A percentile compares a stretch with the other conserved stretches of the same genome.
phyloP scores from a whole-genome alignment of 1,140 invertebrate species.

The Brachionus asplanchnoidis region DNA sequence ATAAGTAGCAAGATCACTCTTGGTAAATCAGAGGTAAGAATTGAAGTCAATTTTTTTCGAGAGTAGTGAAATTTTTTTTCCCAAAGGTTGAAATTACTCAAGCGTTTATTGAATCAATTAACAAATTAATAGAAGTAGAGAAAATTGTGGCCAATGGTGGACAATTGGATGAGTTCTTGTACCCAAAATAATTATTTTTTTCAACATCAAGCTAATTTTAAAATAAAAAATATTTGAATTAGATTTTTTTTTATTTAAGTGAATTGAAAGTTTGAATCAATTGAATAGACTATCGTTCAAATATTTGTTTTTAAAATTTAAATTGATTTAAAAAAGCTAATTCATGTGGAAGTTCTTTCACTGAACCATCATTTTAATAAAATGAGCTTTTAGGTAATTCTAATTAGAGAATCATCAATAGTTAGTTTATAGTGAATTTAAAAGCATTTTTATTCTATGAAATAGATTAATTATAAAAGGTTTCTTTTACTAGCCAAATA shows the following conservation, averaged over 20 bases:
- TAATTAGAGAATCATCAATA: background rate
- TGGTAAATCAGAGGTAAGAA: constrained; percentile 14
- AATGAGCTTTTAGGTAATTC: background rate
- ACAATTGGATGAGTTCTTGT: constrained; percentile 11
- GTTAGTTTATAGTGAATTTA: background rate
- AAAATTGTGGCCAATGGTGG: background rate
- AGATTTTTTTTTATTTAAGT: background rate
- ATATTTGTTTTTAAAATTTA: background rate
- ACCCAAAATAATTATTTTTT: constrained; percentile 19
- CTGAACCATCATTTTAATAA: background rate
- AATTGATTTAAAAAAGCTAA: background rate
- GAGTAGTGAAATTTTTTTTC: background rate
- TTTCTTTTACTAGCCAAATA: too few species aligned
- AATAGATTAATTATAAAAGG: too few species aligned
- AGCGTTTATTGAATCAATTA: constrained; percentile 27
- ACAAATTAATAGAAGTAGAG: constrained; percentile 33
- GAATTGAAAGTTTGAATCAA: background rate
- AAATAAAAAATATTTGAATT: background rate
- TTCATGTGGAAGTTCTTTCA: background rate
- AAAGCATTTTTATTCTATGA: too few species aligned
- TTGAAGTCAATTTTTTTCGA: background rate
- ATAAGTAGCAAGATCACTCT: constrained; percentile 1
- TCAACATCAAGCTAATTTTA: background rate
- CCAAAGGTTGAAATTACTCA: constrained; percentile 38
- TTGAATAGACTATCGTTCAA: background rate